phyloP scores from a whole-genome alignment of 1,140 invertebrate genomes.

The Cydia splendana region DNA sequence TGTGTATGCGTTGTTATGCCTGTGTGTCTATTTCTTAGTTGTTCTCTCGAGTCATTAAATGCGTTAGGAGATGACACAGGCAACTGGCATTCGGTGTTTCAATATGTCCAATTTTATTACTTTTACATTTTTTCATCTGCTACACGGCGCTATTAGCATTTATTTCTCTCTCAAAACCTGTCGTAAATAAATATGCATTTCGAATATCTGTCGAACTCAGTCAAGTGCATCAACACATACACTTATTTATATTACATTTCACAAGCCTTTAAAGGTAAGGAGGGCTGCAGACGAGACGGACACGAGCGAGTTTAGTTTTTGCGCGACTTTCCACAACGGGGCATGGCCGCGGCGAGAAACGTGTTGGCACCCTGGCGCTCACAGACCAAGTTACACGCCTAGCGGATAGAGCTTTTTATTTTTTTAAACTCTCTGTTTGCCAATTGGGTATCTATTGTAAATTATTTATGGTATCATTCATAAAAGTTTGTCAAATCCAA shows the following conservation, averaged over 20 bases:
- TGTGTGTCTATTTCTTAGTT: too few relatives aligned
- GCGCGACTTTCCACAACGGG: slow-evolving; percentile 28
- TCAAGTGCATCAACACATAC: not conserved
- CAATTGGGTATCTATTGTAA: not conserved
- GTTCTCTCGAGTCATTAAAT: too few relatives aligned
- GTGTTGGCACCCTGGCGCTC: slow-evolving; percentile 4
- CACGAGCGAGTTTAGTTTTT: slow-evolving; percentile 31
- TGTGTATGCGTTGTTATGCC: too few relatives aligned
- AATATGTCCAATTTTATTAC: too few relatives aligned
- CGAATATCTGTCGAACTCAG: not conserved
- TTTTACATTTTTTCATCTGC: too few relatives aligned
- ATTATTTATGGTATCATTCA: not conserved
- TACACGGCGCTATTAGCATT: too few relatives aligned
- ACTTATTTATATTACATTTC: not conserved
- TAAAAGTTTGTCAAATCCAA: too few relatives aligned
- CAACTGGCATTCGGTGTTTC: too few relatives aligned
- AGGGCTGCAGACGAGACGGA: slow-evolving; percentile 19
- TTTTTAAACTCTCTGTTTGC: not conserved
- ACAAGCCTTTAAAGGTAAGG: slow-evolving; percentile 7
- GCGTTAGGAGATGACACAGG: too few relatives aligned
- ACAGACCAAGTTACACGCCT: not conserved
- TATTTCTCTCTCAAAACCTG: too few relatives aligned
- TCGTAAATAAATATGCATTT: not conserved
- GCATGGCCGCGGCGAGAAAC: slow-evolving; percentile 22
- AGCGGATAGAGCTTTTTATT: not conserved